Base-by-base conservation (phyloP, 2,888 invertebrate species). In the Dermolepida albohirtum region DNA sequence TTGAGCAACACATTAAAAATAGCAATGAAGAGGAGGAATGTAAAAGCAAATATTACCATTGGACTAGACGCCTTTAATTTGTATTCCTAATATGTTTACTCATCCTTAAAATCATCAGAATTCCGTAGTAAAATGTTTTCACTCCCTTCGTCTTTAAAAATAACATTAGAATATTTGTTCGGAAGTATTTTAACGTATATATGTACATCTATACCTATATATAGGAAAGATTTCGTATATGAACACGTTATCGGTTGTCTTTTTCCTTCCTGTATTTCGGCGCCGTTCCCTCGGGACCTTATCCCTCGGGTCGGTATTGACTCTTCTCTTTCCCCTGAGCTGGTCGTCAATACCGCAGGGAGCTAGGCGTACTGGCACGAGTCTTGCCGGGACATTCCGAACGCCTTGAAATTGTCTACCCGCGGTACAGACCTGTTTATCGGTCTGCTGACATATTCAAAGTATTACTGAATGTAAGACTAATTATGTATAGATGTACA, bases 261-360 rank as follows among this genome's bases (percentile, higher is more conserved):
- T 73, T 71, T 70, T 74, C 68, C 68, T 71, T 70, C 74, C 66
- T 47, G 71, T 73, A 67, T 70, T 70, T 64, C 72, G 67, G 73
- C 73, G 70, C 74, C 80, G 87, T 87, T 86, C 71, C 84, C 79
- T 72, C 73, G 78, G 78, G 79, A 78, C 71, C 71, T 49, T 64
- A 54, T 79, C 79, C 79, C 83, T 81, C 82, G 87, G 87, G 81
- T 84, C 85, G 73, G 80, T 83, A 78, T 87, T 86, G 87, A 87
- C 86, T 85, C 84, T 84, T 83, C 84, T 83, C 82, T 81, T 83
- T 83, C 84, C 84, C 84, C 81, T 81, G 84, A 84, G 85, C 80
- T 80, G 82, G 83, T 84, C 84, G 84, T 84, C 84, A 85, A 85
- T 85, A 85, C 84, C 84, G 86, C 85, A 83, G 84, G 85, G 84